Evolutionary conservation across 2,888 invertebrate species (phyloP).

Genomic region (Oxycera nigricornis): DNA sequence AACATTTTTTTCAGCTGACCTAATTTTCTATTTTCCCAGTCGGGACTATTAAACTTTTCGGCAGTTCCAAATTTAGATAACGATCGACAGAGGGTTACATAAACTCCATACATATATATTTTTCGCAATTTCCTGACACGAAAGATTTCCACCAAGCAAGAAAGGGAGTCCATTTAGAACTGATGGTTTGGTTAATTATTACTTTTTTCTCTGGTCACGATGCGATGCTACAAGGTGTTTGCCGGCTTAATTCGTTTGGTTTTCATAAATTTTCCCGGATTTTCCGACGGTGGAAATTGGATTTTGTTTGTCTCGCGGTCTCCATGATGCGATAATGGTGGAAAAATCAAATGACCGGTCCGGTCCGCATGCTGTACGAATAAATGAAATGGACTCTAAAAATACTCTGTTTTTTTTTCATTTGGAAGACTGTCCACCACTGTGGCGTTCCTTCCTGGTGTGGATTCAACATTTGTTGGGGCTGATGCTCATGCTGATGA

Average conservation of each 20-base stretch:
- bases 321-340: background rate
- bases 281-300: background rate
- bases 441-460: background rate
- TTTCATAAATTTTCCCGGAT: conserved; percentile 6
- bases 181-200: background rate
- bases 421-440: conserved; percentile 4
- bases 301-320: too few relatives aligned
- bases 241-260: background rate
- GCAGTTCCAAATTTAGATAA: conserved; percentile 17
- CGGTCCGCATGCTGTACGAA: background rate
- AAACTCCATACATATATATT: conserved; percentile 1
- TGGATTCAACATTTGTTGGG: background rate
- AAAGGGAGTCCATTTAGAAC: background rate
- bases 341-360: background rate
- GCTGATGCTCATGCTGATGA: background rate
- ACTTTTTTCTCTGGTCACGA: background rate
- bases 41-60: background rate
- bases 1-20: conserved; percentile 4
- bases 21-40: conserved; percentile 4
- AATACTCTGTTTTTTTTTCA: background rate
- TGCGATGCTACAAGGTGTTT: background rate
- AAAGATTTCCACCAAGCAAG: background rate
- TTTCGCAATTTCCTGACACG: conserved; percentile 10
- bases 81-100: background rate
- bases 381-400: conserved; percentile 9